Conservation (phyloP, 2,888 invertebrate species). For the Temnothorax ravouxi region DNA sequence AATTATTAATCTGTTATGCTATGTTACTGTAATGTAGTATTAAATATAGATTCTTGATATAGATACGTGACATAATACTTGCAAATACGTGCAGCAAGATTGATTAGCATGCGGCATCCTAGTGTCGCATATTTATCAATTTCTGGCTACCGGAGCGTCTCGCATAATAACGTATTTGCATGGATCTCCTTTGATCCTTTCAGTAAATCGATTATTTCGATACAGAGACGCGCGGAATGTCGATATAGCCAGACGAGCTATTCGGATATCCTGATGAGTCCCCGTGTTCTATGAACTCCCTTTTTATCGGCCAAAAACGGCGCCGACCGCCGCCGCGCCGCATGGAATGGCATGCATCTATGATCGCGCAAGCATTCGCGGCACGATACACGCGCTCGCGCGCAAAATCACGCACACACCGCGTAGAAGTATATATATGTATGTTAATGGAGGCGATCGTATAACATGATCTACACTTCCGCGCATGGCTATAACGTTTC, state of each 20-base stretch:
- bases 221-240: constrained; percentile 60
- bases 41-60: background rate
- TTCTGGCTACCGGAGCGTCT: constrained; percentile 31
- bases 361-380: constrained; percentile 53
- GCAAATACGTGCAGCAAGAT: constrained; percentile 34
- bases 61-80: constrained; percentile 14
- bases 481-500: constrained; percentile 72
- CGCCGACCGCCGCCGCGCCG: constrained; percentile 33
- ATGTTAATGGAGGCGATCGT: constrained; percentile 67
- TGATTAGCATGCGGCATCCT: constrained; percentile 36
- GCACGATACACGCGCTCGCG: constrained; percentile 32
- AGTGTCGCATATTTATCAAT: constrained; percentile 49
- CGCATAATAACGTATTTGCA: constrained; percentile 44
- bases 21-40: background rate
- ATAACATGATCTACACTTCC: constrained; percentile 73
- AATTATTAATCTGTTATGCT: background rate
- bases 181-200: constrained; percentile 66
- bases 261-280: constrained; percentile 62
- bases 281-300: constrained; percentile 61
- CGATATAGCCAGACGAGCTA: constrained; percentile 61
- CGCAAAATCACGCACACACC: constrained; percentile 38
- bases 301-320: constrained; percentile 66
- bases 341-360: constrained; percentile 52
- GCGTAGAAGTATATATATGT: constrained; percentile 62
- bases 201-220: constrained; percentile 60